Base-by-base conservation (phyloP, 2,888 invertebrate genomes). In the Anaspis maculata region DNA sequence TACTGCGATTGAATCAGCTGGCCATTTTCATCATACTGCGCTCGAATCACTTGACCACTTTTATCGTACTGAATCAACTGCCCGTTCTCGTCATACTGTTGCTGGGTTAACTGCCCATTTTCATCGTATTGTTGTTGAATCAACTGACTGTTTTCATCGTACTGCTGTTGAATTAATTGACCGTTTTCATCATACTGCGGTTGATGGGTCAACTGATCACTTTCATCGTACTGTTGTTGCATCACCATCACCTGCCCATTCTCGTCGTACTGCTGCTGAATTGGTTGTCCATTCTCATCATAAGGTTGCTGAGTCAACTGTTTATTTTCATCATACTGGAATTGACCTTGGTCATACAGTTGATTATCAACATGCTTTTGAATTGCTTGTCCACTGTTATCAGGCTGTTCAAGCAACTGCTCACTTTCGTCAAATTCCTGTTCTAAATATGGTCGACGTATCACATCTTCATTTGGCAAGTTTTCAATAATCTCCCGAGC, bases 1-100 rank as follows among this genome's bases (percentile, higher is more conserved):
- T 51, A 51, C 13, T 49, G 46, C n/a, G n/a, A n/a, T 23, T 32
- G 37, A 25, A 41, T 38, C 6, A 27, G 30, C 31, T 52, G 46
- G 13, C 46, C 41, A 40, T 46, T 45, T 42, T 46, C 39, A 29
- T 47, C 41, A 24, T 47, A 46, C 13, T 45, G 39, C 27, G 16
- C 21, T 6, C 22, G 44, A 34, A 27, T 45, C 32, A n/a, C n/a
- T n/a, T n/a, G n/a, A n/a, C n/a, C n/a, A n/a, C n/a, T n/a, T n/a
- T n/a, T n/a, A n/a, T n/a, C n/a, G n/a, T n/a, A n/a, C n/a, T 47
- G 42, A n/a, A 32, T 33, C 1, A 41, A 28, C 34, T 54, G 46
- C 3, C 33, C 42, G 32, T 46, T 42, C 44, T 49, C 48, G 30
- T 46, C 45, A 27, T 49, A 45, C 22, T 37, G 33, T 34, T 34